Base-by-base conservation (phyloP, 2,797 vertebrate genomes). In the Hoplostethus atlanticus region DNA sequence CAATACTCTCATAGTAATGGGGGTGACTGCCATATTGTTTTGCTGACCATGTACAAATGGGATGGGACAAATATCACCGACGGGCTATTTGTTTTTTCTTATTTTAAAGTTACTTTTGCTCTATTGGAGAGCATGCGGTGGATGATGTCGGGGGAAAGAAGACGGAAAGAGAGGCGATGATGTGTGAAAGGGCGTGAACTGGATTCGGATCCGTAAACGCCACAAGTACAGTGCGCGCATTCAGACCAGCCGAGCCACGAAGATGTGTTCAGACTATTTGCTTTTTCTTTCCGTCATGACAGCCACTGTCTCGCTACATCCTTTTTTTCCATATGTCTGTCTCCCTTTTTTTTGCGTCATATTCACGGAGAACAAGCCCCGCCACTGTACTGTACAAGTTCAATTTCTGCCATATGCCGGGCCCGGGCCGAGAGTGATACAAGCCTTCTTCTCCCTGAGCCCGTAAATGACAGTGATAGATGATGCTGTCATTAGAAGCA, bases 391-490 rank as follows among this genome's bases (percentile, higher is more conserved):
- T 67, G 56, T 21, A 21, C 51, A 52, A 65, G 40, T 52, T 76
- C 55, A 69, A 64, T 68, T 85, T 70, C 51, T 70, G 34, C 77
- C 67, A 78, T 78, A 34, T 62, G 71, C 21, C 21, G 21, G 47
- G 66, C 54, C 65, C 44, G 67, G 60, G 81, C 69, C 79, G 70
- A 68, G 67, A 81, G 61, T 11, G 61, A 79, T 83, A 74, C 62
- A 68, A 63, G 56, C 52, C 58, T 66, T 80, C 58, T 72, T 64
- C 54, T 89, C 73, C 69, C 62, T 60, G 47, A 88, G 79, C 75
- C 59, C 15, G 44, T 61, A 85, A 82, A 80, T 77, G 90, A 89
- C 85, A 82, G 57, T 89, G 90, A 92, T 73, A 67, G 73, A 92
- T 87, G 75, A 84, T 42, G 77, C 60, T 87, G 88, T 81, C 88